Evolutionary conservation across 2,797 vertebrate genomes (phyloP).

Genomic region (Centropyge bicolor): DNA sequence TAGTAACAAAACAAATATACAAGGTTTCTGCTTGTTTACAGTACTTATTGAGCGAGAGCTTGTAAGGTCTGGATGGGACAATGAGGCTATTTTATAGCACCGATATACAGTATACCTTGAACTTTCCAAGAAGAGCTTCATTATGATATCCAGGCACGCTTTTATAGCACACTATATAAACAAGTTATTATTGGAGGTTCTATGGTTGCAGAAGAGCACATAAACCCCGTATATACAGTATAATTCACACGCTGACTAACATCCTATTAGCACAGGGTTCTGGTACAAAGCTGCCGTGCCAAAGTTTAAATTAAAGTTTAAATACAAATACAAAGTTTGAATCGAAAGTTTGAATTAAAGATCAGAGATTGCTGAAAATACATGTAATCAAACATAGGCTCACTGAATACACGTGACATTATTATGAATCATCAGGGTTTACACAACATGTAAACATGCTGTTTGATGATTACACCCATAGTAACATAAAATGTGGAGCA

Average conservation of each 20-base stretch:
- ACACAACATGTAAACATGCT: slow-evolving; percentile 24
- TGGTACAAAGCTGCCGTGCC: slow-evolving; percentile 5
- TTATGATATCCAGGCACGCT: slow-evolving; percentile 8
- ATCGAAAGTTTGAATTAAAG: not conserved
- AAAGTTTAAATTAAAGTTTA: too few species aligned
- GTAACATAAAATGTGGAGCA: slow-evolving; percentile 80
- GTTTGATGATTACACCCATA: slow-evolving; percentile 46
- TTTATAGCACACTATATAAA: slow-evolving; percentile 32
- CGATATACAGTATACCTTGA: slow-evolving; percentile 18
- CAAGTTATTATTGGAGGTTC: slow-evolving; percentile 31
- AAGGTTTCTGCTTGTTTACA: slow-evolving; percentile 33
- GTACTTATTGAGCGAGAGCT: slow-evolving; percentile 9
- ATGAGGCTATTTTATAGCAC: slow-evolving; percentile 29
- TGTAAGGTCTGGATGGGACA: slow-evolving; percentile 40
- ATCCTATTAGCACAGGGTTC: not conserved
- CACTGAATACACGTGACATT: not conserved
- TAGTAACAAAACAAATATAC: slow-evolving; percentile 15
- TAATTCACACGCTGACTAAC: not conserved
- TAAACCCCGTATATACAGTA: not conserved
- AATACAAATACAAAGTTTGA: too few species aligned
- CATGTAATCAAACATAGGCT: not conserved
- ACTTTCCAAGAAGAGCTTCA: slow-evolving; percentile 19
- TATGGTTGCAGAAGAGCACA: slow-evolving; percentile 11
- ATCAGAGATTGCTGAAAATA: not conserved
- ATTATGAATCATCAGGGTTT: slow-evolving; percentile 15